Percentiles rank a stretch among this genome's conserved stretches.
Evolutionary conservation across 2,797 vertebrate genomes (phyloP).

Genomic region (Neosilurus hyrtlii): DNA sequence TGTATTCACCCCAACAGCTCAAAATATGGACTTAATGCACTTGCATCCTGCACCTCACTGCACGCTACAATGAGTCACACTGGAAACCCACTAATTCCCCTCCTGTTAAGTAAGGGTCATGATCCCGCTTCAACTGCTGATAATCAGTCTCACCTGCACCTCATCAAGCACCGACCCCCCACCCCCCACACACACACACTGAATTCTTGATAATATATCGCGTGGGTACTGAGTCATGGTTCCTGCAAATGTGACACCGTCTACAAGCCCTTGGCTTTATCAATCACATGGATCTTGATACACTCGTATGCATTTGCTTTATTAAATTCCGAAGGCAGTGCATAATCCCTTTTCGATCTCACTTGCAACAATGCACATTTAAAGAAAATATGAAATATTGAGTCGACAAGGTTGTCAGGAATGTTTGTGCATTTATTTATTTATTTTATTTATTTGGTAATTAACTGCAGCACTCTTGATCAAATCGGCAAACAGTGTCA

Average conservation of each 20-base stretch:
- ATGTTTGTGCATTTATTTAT: not conserved
- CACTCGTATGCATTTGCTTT: not conserved
- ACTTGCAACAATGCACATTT: not conserved
- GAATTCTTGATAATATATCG: not conserved
- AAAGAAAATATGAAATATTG: not conserved
- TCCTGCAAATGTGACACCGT: not conserved
- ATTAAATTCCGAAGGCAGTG: not conserved
- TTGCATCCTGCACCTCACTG: not conserved
- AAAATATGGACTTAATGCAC: not conserved
- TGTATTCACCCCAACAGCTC: not conserved
- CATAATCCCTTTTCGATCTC: not conserved
- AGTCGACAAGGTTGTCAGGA: not conserved
- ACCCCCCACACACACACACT: not conserved
- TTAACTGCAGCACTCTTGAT: slow-evolving; percentile 46
- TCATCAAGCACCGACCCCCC: not conserved
- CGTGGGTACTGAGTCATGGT: not conserved
- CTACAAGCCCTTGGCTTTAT: not conserved
- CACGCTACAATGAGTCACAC: not conserved
- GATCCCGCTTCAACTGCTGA: not conserved
- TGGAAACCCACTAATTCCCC: not conserved
- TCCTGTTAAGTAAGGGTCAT: not conserved
- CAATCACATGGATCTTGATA: not conserved
- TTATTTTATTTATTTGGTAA: slow-evolving; percentile 30
- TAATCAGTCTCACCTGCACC: slow-evolving; percentile 21
- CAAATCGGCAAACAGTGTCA: slow-evolving; percentile 50